Base-by-base conservation (phyloP, 2,888 invertebrate species). In the Arrhopalites spinosus region DNA sequence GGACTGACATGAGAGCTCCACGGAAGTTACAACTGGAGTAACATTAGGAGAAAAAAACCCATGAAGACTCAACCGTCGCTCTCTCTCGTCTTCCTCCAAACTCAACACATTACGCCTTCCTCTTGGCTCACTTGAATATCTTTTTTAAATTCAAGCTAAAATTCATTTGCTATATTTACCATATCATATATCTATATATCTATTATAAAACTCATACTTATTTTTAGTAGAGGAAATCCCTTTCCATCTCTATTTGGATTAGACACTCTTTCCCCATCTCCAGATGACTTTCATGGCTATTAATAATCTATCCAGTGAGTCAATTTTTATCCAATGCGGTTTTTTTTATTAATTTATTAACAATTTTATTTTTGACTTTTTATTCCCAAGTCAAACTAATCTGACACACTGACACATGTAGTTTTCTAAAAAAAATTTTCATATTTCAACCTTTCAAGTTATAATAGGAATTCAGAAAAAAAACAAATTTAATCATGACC, bases 401-500 rank as follows among this genome's bases (percentile, higher is more conserved):
- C 23, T 2, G 11, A 17, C 17, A 25, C 29, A 11, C 23, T 27
- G 61, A 25, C 7, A 11, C 36, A 36, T 36, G 36, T 36, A 11
- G 36, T 7, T n/a, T n/a, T n/a, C n/a, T n/a, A n/a, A n/a, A n/a
- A n/a, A n/a, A n/a, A n/a, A n/a, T n/a, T n/a, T n/a, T n/a, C n/a
- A n/a, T n/a, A n/a, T n/a, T n/a, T n/a, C n/a, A n/a, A n/a, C n/a
- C n/a, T n/a, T n/a, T n/a, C n/a, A n/a, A n/a, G n/a, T n/a, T n/a
- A n/a, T n/a, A n/a, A n/a, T n/a, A n/a, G n/a, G n/a, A n/a, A n/a
- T n/a, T n/a, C n/a, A n/a, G n/a, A n/a, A n/a, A n/a, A n/a, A n/a
- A n/a, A n/a, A n/a, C n/a, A n/a, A n/a, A n/a, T n/a, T n/a, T 36
- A 36, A 64, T 20, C 64, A 64, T 64, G 64, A 64, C 64, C 64